A percentile compares a stretch with the other conserved stretches of the same genome.
phyloP scores from a whole-genome alignment of 2,888 invertebrate genomes.

The Cataglyphis rosenhaueri region DNA sequence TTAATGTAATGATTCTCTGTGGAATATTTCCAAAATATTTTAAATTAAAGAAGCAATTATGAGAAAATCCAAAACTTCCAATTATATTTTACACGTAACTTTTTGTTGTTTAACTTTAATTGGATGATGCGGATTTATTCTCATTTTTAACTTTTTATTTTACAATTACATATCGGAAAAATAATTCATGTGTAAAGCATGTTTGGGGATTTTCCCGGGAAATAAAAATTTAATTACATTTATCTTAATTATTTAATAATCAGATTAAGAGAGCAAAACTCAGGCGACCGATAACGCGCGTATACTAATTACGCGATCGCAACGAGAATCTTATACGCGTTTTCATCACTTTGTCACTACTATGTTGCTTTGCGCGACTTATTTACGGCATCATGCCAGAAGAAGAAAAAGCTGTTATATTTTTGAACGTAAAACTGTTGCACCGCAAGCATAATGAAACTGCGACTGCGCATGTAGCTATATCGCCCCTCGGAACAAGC shows the following conservation, averaged over 20 bases:
- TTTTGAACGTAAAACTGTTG: conserved; percentile 62
- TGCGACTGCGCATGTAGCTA: conserved; percentile 42
- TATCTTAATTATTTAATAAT: conserved; percentile 22
- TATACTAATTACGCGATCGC: background rate
- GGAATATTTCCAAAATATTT: background rate
- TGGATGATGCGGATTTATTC: background rate
- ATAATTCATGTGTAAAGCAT: background rate
- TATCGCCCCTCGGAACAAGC: conserved; percentile 10
- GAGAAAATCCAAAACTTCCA: background rate
- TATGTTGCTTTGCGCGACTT: conserved; percentile 5
- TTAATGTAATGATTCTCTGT: background rate
- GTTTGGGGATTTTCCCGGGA: background rate
- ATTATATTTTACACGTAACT: background rate
- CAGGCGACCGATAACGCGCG: background rate
- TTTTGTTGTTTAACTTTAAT: background rate
- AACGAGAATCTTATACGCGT: background rate
- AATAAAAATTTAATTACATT: conserved; percentile 28
- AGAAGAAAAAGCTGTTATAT: conserved; percentile 59
- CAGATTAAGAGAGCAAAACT: background rate
- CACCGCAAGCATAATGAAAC: conserved; percentile 64
- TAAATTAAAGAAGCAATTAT: background rate
- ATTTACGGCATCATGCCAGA: conserved; percentile 17
- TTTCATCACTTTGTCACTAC: conserved; percentile 41
- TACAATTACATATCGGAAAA: background rate
- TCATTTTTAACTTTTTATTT: background rate